Evolutionary conservation across 2,888 invertebrate species (phyloP), one percentile per base, ranked within the genome.

Genomic region (Cantharis lateralis): DNA sequence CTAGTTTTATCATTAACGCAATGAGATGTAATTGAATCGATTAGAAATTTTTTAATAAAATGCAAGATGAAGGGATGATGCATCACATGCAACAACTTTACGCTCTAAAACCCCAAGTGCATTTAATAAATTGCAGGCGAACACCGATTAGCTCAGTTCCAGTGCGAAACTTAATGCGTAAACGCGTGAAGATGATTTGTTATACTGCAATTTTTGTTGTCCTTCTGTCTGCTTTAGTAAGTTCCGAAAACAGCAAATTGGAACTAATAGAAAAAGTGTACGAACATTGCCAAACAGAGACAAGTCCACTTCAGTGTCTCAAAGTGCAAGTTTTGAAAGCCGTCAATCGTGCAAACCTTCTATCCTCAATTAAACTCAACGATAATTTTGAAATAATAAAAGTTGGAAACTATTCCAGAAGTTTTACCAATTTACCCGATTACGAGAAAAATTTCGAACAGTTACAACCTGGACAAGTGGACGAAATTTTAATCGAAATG

Each of bases 291-390:
- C 20, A 62, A 63, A 71, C 63, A 13, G 24, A 18, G 18, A 63
- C 16, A 20, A 66, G 7, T 66, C 61, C 26, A 71, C 87, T 93
- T 81, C 93, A 92, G 89, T 95, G 94, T 85, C 90, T 94, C 82
- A 94, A 94, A 87, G 89, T 94, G 74, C 92, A 93, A 85, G 93
- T 93, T 0, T 89, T 92, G 0, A 93, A 92, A 84, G 87, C 93
- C 62, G 89, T 91, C 13, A 93, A 93, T 79, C 89, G 93, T 15
- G 94, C 93, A 0, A 87, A 93, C 0, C 90, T 92, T 79, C 89
- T 91, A 83, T 92, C 92, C 75, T 89, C 89, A 48, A 89, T 94
- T 62, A 91, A 91, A 32, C 85, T 94, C 32, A 82, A 92, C 61
- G 92, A 93, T 68, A 93, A 94, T 61, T 88, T 94, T 18, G 88